Conservation (phyloP, 2,113 vertebrate species). For the Boulengeromyrus knoepffleri region DNA sequence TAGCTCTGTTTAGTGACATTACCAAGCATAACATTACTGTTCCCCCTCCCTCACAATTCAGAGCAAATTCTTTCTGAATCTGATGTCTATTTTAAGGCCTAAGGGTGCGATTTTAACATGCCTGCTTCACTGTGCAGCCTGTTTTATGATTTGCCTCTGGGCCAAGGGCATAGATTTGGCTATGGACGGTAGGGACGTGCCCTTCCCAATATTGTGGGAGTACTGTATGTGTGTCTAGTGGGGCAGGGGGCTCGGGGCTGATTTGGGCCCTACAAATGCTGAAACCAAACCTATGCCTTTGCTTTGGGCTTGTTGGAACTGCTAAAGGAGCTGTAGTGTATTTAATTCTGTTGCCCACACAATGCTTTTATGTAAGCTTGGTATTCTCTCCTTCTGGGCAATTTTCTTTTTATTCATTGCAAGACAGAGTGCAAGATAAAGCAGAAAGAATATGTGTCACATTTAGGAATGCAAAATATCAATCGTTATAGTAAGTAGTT, state of each 20-base stretch:
- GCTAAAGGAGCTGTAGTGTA: not conserved
- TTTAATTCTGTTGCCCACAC: not conserved
- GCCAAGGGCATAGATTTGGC: not conserved
- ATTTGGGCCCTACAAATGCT: not conserved
- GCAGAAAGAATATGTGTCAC: not conserved
- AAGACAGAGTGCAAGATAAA: not conserved
- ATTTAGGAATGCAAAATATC: not conserved
- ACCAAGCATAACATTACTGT: not conserved
- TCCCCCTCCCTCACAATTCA: not conserved
- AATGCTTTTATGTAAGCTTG: not conserved
- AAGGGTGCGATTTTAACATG: constrained; percentile 16
- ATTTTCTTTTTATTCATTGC: not conserved
- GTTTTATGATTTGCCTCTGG: not conserved
- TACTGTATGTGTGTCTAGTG: not conserved
- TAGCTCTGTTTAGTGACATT: not conserved
- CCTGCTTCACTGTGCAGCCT: not conserved
- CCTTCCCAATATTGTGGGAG: not conserved
- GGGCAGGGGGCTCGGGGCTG: not conserved
- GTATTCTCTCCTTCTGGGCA: not conserved
- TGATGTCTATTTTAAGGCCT: constrained; percentile 28
- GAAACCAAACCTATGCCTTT: not conserved
- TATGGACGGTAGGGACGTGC: not conserved
- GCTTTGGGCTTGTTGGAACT: not conserved
- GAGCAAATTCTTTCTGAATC: not conserved
- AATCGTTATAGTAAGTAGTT: not conserved